Base-by-base conservation (phyloP, 2,113 vertebrate species). In the Epinephelus lanceolatus region DNA sequence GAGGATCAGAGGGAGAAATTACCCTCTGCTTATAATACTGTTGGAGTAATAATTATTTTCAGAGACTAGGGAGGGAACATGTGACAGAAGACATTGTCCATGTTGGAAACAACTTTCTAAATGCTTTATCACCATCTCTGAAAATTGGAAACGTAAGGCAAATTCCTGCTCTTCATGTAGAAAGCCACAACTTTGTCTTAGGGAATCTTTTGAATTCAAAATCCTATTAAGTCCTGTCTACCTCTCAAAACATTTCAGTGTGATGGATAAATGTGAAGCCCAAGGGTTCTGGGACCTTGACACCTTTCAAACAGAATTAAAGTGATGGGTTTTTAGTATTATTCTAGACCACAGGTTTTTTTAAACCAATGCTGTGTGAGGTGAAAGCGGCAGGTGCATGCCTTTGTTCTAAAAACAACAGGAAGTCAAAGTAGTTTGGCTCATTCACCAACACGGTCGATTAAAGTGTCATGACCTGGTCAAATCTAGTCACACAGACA, bases 1-100 rank as follows among this genome's bases (percentile, higher is more conserved):
- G 86, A 88, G 87, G 86, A 91, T 92, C 91, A 88, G 76, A 90
- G 88, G 86, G 55, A 85, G 82, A 86, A 84, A 91, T 93, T 76
- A 87, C 85, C 73, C 72, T 84, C 57, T 82, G 91, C 82, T 89
- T 84, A 86, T 83, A 81, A 88, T 90, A 52, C 81, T 70, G 83
- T 8, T 72, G 84, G 49, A 87, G 76, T 80, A 83, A 84, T 89
- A 83, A 91, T 89, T 74, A 85, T 80, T 77, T 80, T 87, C 74
- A 85, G 85, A 86, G 84, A 68, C 23, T 15, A n/a, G 62, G 60
- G 60, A 53, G 67, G 68, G 53, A 76, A 56, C 71, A 74, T 0
- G 18, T 1, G 56, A 75, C 71, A 71, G 47, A 76, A 75, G 73
- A 63, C 21, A 40, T 33, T 65, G 56, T 83, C 23, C 56, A 37